Base-by-base conservation (phyloP, 2,797 vertebrate species). In the Dipus sagitta region DNA sequence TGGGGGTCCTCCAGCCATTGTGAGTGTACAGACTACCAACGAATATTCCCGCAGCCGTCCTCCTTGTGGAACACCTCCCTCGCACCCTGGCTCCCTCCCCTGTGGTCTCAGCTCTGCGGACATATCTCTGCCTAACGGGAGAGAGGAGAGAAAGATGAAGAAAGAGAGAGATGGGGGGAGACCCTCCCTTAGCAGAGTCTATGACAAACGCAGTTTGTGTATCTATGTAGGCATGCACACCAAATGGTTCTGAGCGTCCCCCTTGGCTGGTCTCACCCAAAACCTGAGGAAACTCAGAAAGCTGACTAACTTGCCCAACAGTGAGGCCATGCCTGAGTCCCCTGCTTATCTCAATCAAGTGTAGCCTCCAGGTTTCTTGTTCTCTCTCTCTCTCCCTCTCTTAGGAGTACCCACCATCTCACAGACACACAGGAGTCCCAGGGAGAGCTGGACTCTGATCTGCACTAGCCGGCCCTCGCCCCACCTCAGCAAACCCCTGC, bases 1-100 rank as follows among this genome's bases (percentile, higher is more conserved):
- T 7, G 18, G 20, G 20, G 9, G n/a, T 52, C n/a, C 24, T 30
- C 60, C 26, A 2, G 23, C 13, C 24, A 4, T 1, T 0, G 32
- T 18, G 42, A 28, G 3, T 32, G 38, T 4, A 5, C 7, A 18
- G 75, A 74, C 8, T 15, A 17, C 54, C 54, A 4, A 15, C 13
- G 52, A n/a, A n/a, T n/a, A 47, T 28, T 32, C 65, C 13, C 54
- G n/a, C 1, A 28, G 75, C 62, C 58, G 52, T 47, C 30, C 58
- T 38, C 78, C 60, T 17, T 1, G 3, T 6, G 18, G n/a, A 80
- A 70, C 67, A 52, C 42, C 34, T 78, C 75, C 42, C 28, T 1
- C 12, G 12, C 42, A 11, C 5, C 81, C 54, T 5, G 38, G 23
- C 60, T 17, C 14, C 28, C 23, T 17, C 28, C 23, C 15, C 77